Evolutionary conservation across 2,113 vertebrate genomes (phyloP).

Genomic region (Callipepla squamata): DNA sequence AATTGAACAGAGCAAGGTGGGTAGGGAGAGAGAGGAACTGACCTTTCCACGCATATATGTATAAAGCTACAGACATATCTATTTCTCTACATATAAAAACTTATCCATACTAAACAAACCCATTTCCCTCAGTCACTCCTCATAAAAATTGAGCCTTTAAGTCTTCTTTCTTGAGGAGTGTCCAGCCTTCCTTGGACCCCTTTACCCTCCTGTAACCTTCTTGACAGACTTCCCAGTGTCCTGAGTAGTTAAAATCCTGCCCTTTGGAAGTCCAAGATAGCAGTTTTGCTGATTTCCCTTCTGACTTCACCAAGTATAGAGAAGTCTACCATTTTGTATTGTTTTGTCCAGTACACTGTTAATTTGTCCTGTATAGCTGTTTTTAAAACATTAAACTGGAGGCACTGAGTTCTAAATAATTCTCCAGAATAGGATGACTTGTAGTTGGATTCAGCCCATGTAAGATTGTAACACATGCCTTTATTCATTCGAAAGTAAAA

Average conservation of each 20-base stretch:
- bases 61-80: neutral
- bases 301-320: too few relatives aligned
- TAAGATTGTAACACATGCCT: neutral
- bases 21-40: neutral
- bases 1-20: neutral
- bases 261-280: too few relatives aligned
- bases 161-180: too few relatives aligned
- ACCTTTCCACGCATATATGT: neutral
- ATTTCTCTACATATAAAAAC: neutral
- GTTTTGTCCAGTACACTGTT: neutral
- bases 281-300: too few relatives aligned
- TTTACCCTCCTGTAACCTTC: too few relatives aligned
- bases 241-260: too few relatives aligned
- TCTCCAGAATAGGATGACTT: neutral
- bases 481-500: neutral
- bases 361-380: neutral
- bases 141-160: too few relatives aligned
- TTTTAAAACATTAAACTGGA: neutral
- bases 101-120: too few relatives aligned
- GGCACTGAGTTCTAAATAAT: neutral
- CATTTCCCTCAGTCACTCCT: too few relatives aligned
- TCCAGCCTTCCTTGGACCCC: too few relatives aligned
- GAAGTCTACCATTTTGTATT: neutral
- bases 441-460: neutral
- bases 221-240: too few relatives aligned